A percentile compares a stretch with the other conserved stretches of the same genome.
These are phyloP conservation scores for Dryococelus australis DNA, from an alignment of 2,888 invertebrate genomes.

Conservation along the genomic window DNA sequence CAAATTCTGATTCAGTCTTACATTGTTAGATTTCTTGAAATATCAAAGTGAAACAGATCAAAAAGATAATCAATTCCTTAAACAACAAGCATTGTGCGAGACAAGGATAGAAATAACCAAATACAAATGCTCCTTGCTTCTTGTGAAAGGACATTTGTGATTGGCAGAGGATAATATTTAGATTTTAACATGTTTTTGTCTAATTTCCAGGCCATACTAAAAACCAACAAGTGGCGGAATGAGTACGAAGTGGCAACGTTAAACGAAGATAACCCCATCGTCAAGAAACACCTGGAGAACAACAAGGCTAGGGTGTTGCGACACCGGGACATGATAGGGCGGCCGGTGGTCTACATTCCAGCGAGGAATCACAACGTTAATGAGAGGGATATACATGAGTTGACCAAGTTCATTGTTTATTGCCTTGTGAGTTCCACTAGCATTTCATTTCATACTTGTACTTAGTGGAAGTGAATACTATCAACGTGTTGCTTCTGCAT, in stretches of 20 bases:
- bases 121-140: no score
- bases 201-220: constrained; percentile 70
- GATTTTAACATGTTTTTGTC: constrained; percentile 65
- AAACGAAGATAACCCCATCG: constrained; percentile 61
- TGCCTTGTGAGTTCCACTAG: constrained; percentile 55
- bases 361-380: constrained; percentile 75
- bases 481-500: no score
- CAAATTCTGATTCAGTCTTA: no score
- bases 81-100: no score
- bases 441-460: no score
- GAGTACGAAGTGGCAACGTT: constrained; percentile 74
- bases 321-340: constrained; percentile 74
- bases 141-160: no score
- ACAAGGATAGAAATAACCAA: no score
- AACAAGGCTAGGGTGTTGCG: constrained; percentile 74
- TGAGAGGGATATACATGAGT: constrained; percentile 76
- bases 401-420: constrained; percentile 80
- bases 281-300: constrained; percentile 65
- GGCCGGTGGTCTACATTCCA: constrained; percentile 81
- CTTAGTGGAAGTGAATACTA: no score
- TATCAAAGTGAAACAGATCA: no score
- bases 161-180: no score
- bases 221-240: constrained; percentile 81
- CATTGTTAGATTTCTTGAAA: no score
- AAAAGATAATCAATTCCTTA: no score